Evolutionary conservation across 2,113 vertebrate species (phyloP).

Genomic region (Sigmodon hispidus): DNA sequence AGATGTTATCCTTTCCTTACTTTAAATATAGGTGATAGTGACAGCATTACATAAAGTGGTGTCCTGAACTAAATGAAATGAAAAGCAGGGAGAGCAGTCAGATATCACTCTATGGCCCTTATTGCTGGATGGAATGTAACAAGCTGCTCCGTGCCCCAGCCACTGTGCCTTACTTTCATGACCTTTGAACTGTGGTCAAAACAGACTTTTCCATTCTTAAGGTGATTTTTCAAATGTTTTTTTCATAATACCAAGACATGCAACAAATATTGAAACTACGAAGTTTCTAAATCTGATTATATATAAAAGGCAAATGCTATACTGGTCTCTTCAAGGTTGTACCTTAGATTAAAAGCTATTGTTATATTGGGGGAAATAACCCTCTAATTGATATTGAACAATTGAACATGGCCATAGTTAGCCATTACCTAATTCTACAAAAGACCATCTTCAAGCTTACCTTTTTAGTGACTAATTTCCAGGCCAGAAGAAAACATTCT

Average conservation of each 20-base stretch:
- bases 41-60: no score
- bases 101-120: not conserved
- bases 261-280: not conserved
- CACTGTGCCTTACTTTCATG: not conserved
- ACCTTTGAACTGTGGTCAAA: not conserved
- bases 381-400: not conserved
- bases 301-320: not conserved
- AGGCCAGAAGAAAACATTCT: not conserved
- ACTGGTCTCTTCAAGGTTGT: not conserved
- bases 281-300: not conserved
- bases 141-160: no score
- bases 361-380: not conserved
- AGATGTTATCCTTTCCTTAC: no score
- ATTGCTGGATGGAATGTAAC: no score
- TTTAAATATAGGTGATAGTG: not conserved
- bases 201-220: not conserved
- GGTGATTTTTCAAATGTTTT: not conserved
- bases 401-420: not conserved
- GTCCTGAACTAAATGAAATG: not conserved
- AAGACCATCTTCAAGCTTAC: not conserved
- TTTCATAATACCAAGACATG: not conserved
- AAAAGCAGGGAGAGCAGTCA: not conserved
- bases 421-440: slow-evolving; percentile 1
- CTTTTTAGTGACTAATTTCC: not conserved
- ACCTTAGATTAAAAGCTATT: not conserved